Percentiles rank a stretch among this genome's conserved stretches.
These are phyloP conservation scores for Lanius collurio DNA, from an alignment of 2,113 vertebrate genomes.

Conservation along the genomic window DNA sequence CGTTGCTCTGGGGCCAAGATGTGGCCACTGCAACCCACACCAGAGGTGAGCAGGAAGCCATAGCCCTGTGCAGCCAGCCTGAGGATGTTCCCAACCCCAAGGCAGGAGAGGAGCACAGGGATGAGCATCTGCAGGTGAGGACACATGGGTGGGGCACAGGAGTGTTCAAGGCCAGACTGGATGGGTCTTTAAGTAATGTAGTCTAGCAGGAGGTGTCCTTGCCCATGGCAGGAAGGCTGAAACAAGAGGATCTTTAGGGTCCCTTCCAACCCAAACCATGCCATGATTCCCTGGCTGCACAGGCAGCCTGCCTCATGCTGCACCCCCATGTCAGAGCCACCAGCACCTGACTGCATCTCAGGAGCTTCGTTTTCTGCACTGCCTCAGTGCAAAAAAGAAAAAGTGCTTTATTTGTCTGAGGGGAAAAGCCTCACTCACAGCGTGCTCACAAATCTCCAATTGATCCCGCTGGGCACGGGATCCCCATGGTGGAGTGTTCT, in stretches of 20 bases:
- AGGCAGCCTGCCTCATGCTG: neutral
- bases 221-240: neutral
- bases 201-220: neutral
- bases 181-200: neutral
- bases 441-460: neutral
- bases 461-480: neutral
- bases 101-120: rapidly evolving
- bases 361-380: neutral
- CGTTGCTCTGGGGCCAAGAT: neutral
- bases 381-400: neutral
- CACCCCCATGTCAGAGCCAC: neutral
- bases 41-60: neutral
- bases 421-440: neutral
- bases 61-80: rapidly evolving
- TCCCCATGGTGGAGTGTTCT: neutral
- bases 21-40: rapidly evolving
- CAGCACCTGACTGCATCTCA: neutral
- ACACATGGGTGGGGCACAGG: neutral
- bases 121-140: neutral
- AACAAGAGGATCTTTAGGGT: neutral
- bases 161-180: neutral
- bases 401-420: neutral
- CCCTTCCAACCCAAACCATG: neutral
- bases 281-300: neutral
- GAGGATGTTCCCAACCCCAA: neutral